These are phyloP conservation scores for Heteromyza rotundicornis DNA, from an alignment of 2,888 invertebrate species.

Conservation along the genomic window DNA sequence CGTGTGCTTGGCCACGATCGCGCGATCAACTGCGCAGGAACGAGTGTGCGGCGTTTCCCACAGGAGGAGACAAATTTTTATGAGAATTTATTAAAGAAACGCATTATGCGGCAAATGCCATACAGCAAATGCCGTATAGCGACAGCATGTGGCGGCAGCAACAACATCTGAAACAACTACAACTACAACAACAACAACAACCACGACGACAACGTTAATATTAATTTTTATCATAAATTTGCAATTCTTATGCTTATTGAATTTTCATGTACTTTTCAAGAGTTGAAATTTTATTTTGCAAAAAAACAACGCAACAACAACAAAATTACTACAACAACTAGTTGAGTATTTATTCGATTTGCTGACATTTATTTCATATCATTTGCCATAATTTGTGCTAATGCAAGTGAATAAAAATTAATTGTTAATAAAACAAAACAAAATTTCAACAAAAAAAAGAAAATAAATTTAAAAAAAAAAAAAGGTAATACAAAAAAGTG, in stretches of 20 bases:
- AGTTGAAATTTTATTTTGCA: neutral
- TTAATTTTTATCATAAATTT: slow-evolving; percentile 57
- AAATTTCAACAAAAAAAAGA: neutral
- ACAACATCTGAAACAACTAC: slow-evolving; percentile 34
- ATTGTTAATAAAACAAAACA: neutral
- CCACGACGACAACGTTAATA: slow-evolving; percentile 48
- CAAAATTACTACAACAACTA: neutral
- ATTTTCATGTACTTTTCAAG: slow-evolving; percentile 46
- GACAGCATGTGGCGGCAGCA: slow-evolving; percentile 36
- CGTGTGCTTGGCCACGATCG: neutral
- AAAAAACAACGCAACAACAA: neutral
- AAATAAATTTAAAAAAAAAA: neutral
- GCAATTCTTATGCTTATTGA: slow-evolving; percentile 59
- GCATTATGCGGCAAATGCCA: slow-evolving; percentile 36
- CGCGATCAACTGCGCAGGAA: too few species aligned
- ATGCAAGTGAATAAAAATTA: neutral
- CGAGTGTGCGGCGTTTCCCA: slow-evolving; percentile 20
- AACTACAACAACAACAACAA: slow-evolving; percentile 20
- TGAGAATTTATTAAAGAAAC: slow-evolving; percentile 55
- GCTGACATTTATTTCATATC: neutral
- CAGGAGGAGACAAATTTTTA: slow-evolving; percentile 36
- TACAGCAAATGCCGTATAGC: slow-evolving; percentile 11
- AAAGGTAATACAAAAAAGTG: neutral
- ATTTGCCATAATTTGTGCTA: neutral
- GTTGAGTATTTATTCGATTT: neutral